These are phyloP conservation scores for Pachyramphus minor DNA, from an alignment of 2,113 vertebrate genomes.

Conservation along the genomic window DNA sequence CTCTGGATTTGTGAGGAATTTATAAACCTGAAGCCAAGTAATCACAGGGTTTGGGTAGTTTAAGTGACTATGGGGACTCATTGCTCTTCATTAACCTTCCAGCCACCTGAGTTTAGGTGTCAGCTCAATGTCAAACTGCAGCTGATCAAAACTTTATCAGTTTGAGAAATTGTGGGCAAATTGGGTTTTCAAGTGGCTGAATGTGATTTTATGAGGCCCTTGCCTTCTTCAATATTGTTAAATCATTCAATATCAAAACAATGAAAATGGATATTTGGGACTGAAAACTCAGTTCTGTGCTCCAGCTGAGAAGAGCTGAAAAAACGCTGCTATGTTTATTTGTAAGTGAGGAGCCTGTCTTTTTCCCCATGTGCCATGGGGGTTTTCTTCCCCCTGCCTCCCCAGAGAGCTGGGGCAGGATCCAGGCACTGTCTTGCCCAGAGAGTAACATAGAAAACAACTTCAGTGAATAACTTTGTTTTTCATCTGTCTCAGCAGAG, in stretches of 20 bases:
- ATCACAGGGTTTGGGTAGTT: background rate
- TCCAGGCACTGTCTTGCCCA: background rate
- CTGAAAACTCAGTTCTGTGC: background rate
- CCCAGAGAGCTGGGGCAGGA: background rate
- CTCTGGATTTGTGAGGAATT: background rate
- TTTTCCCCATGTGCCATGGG: accelerated
- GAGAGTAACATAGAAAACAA: background rate
- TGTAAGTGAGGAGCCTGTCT: background rate
- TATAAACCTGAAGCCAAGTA: background rate
- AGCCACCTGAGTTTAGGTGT: background rate
- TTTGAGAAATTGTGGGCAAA: slow-evolving; percentile 6
- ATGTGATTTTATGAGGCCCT: background rate
- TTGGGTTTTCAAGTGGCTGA: background rate
- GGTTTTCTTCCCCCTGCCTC: background rate
- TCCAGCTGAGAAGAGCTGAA: background rate
- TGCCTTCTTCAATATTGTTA: background rate
- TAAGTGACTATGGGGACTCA: background rate
- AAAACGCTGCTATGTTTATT: background rate
- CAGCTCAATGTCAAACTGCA: background rate
- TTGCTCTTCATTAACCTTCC: background rate
- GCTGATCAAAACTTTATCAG: background rate
- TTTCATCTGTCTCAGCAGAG: background rate
- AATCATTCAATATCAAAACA: background rate
- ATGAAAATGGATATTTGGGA: background rate
- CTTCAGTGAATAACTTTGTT: background rate